Conservation (phyloP, 1,140 invertebrate species). For the Drosophila subobscura region DNA sequence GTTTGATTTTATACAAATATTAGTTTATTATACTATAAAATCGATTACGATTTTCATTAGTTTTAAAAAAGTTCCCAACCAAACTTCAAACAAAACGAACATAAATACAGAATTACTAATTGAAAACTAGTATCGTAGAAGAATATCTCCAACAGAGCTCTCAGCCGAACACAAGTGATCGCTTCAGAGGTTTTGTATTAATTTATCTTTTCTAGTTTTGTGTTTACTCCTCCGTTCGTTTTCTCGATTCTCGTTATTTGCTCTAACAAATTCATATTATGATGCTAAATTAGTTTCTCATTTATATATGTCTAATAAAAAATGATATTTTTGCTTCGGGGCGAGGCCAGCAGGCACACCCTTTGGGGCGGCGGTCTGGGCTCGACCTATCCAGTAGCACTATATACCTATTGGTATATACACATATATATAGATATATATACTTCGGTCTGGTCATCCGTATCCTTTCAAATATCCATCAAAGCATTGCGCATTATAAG, state of each 20-base stretch:
- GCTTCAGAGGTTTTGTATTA: conserved; percentile 40
- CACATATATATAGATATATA: conserved; percentile 20
- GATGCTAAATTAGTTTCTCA: conserved; percentile 51
- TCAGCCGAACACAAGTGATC: conserved; percentile 58
- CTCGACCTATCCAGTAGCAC: conserved; percentile 34
- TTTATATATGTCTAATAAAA: conserved; percentile 66
- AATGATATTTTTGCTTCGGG: conserved; percentile 69
- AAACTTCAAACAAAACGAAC: conserved; percentile 9
- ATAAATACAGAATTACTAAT: conserved; percentile 5
- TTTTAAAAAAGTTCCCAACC: too few species aligned
- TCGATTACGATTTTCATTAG: conserved; percentile 66
- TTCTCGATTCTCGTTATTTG: conserved; percentile 51
- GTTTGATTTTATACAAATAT: conserved; percentile 60
- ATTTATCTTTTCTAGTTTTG: conserved; percentile 41
- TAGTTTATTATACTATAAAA: conserved; percentile 67
- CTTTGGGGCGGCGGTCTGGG: conserved; percentile 49
- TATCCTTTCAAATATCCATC: conserved; percentile 16
- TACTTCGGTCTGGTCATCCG: not conserved
- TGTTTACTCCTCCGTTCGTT: conserved; percentile 30
- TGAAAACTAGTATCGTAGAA: conserved; percentile 28
- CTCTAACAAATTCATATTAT: conserved; percentile 74
- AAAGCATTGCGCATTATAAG: conserved; percentile 43
- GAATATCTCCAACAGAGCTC: conserved; percentile 33
- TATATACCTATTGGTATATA: too few species aligned
- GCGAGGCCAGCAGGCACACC: conserved; percentile 60